Conservation (phyloP, 2,888 invertebrate species). For the Orthosia gothica region DNA sequence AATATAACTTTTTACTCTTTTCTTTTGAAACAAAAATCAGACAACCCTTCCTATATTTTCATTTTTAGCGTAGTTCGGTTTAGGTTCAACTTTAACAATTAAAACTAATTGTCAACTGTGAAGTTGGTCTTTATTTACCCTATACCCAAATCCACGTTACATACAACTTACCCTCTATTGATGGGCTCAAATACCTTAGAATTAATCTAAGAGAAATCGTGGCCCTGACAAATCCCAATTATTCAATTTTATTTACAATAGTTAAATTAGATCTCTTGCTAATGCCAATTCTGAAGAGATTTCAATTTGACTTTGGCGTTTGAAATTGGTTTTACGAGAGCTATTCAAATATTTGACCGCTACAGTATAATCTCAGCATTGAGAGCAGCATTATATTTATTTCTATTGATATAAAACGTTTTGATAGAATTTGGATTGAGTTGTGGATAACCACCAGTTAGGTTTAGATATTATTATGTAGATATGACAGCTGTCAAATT, state of each 20-base stretch:
- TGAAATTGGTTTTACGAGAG: conserved; percentile 37
- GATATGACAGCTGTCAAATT: no score
- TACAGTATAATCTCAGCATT: conserved; percentile 11
- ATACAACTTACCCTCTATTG: neutral
- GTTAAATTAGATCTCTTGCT: conserved; percentile 23
- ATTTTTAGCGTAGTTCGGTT: no score
- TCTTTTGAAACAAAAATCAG: no score
- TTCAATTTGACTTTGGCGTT: conserved; percentile 18
- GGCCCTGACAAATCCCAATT: conserved; percentile 15
- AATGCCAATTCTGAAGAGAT: conserved; percentile 23
- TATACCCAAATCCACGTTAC: neutral
- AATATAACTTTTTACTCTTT: no score
- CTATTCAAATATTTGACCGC: conserved; percentile 42
- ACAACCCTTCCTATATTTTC: no score
- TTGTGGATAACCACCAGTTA: neutral
- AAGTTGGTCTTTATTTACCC: no score
- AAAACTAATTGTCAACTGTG: no score
- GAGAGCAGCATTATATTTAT: conserved; percentile 5
- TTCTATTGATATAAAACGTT: conserved; percentile 15
- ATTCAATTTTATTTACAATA: conserved; percentile 16
- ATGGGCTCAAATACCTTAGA: neutral
- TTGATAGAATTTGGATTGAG: no score
- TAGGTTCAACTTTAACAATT: no score
- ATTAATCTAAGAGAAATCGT: neutral
- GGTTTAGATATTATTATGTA: neutral